A percentile compares a stretch with the other conserved stretches of the same genome.
Evolutionary conservation across 2,113 vertebrate genomes (phyloP).

Genomic region (Solea solea): DNA sequence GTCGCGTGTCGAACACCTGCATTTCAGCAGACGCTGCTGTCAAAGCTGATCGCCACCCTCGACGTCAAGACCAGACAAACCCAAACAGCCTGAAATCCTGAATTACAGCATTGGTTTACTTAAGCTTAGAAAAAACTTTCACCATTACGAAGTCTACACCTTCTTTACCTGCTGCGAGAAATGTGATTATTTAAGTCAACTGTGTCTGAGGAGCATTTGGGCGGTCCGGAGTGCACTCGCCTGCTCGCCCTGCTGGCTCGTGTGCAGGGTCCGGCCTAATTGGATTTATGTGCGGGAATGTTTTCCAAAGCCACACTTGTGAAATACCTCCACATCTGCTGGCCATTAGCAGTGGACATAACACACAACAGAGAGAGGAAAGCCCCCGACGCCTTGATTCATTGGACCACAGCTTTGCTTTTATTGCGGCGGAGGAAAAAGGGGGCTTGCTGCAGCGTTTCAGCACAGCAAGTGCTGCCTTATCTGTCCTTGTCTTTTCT

Average conservation of each 20-base stretch:
- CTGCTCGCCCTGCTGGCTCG: conserved; percentile 50
- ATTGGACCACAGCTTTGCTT: conserved; percentile 73
- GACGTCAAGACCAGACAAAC: conserved; percentile 45
- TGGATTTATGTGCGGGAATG: conserved; percentile 83
- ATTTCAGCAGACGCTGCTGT: conserved; percentile 12
- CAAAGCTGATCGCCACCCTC: conserved; percentile 26
- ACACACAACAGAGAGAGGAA: conserved; percentile 80
- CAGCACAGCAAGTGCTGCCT: conserved; percentile 43
- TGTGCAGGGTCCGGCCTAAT: conserved; percentile 73
- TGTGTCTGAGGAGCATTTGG: conserved; percentile 46
- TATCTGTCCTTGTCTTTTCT: conserved; percentile 51
- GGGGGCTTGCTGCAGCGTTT: conserved; percentile 38
- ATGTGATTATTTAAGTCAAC: conserved; percentile 65
- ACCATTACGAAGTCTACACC: conserved; percentile 23
- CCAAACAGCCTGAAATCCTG: conserved; percentile 38
- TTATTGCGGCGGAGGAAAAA: conserved; percentile 73
- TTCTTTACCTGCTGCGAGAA: conserved; percentile 52
- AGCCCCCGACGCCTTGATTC: conserved; percentile 80
- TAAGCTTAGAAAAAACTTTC: conserved; percentile 38
- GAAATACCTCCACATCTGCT: conserved; percentile 84
- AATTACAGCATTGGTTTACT: conserved; percentile 49
- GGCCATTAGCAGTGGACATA: conserved; percentile 80
- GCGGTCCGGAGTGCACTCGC: conserved; percentile 36
- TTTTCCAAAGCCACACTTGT: conserved; percentile 83
- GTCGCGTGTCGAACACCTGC: conserved; percentile 7